Conservation (phyloP, 2,888 invertebrate genomes). For the Plutella xylostella region DNA sequence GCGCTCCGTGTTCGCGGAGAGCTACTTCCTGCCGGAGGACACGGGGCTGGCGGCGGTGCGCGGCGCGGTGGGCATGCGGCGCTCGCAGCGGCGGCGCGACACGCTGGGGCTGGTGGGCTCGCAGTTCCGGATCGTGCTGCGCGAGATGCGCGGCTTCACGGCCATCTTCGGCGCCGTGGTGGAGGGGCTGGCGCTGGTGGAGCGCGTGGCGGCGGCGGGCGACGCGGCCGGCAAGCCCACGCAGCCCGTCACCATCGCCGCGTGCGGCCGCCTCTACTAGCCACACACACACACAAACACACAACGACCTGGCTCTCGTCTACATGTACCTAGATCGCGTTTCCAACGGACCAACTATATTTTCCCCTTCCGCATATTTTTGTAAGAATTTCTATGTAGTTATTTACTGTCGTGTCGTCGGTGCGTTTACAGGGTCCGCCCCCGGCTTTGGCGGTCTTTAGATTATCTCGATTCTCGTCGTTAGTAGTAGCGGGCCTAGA, state of each 20-base stretch:
- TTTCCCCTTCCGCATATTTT: slow-evolving; percentile 25
- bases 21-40: slow-evolving; percentile 66
- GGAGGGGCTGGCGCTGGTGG: slow-evolving; percentile 82
- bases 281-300: slow-evolving; percentile 6
- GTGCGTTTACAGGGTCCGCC: background rate
- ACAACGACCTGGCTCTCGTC: slow-evolving; percentile 9
- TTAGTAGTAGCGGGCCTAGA: too few species aligned
- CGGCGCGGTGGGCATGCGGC: slow-evolving; percentile 28
- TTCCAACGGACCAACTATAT: slow-evolving; percentile 17
- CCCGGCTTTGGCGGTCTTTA: background rate
- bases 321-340: slow-evolving; percentile 20
- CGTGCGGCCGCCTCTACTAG: slow-evolving; percentile 79
- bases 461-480: background rate
- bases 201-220: slow-evolving; percentile 81
- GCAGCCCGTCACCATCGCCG: slow-evolving; percentile 77
- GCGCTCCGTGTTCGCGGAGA: slow-evolving; percentile 80
- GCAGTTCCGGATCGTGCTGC: slow-evolving; percentile 84
- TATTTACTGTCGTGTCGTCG: slow-evolving; percentile 11
- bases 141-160: slow-evolving; percentile 86
- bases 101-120: slow-evolving; percentile 87
- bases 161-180: slow-evolving; percentile 86
- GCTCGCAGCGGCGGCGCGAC: slow-evolving; percentile 84
- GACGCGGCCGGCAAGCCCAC: slow-evolving; percentile 84
- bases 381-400: slow-evolving; percentile 28
- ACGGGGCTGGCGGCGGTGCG: slow-evolving; percentile 19